Evolutionary conservation across 2,888 invertebrate genomes (phyloP).

Genomic region (Microctonus hyperodae): DNA sequence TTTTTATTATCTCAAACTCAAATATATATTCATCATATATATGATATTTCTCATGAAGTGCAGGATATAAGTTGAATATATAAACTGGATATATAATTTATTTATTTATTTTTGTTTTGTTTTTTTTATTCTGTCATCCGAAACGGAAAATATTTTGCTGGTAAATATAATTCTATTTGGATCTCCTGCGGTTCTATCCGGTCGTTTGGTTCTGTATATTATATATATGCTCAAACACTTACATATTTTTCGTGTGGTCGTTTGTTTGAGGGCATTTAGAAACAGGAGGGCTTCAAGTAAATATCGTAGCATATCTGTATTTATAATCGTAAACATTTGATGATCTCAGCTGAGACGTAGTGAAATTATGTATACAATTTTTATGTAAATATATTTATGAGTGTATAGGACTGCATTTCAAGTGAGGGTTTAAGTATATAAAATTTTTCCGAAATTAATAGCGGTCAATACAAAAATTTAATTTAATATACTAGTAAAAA

Average conservation of each 20-base stretch:
- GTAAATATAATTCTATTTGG: background rate
- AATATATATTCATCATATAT: too few relatives aligned
- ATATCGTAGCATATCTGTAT: slow-evolving; percentile 4
- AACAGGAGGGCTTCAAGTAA: slow-evolving; percentile 7
- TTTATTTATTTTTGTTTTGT: background rate
- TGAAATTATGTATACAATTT: background rate
- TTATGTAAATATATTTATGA: background rate
- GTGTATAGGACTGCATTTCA: background rate
- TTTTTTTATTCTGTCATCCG: background rate
- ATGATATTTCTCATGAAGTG: background rate
- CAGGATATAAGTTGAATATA: too few relatives aligned
- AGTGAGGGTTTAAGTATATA: background rate
- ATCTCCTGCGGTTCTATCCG: slow-evolving; percentile 9
- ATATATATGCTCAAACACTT: background rate
- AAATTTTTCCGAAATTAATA: background rate
- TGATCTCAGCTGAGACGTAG: background rate
- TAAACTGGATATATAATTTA: too few relatives aligned
- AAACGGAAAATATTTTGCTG: background rate
- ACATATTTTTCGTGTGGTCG: background rate
- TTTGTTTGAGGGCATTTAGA: background rate
- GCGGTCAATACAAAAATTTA: background rate
- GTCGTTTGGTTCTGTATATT: background rate
- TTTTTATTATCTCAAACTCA: too few relatives aligned
- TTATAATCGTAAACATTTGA: background rate
- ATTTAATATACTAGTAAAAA: background rate